Conservation (phyloP, 2,113 vertebrate species). For the Sceloporus tristichus region DNA sequence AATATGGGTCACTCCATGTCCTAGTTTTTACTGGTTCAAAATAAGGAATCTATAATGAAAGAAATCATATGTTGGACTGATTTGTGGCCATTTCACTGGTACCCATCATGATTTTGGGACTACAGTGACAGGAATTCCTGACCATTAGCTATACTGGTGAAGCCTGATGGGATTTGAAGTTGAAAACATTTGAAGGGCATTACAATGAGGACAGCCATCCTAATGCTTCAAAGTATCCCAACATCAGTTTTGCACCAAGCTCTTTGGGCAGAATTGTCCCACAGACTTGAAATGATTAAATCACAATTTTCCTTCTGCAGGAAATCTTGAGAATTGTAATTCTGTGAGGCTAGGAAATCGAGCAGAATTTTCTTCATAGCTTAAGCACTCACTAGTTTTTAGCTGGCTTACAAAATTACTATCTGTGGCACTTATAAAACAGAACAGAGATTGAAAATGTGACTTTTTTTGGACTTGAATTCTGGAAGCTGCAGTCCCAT, state of each 20-base stretch:
- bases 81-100: not conserved
- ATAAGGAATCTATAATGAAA: not conserved
- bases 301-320: not conserved
- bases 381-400: not conserved
- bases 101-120: too few species aligned
- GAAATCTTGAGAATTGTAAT: not conserved
- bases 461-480: not conserved
- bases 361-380: not conserved
- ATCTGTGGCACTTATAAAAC: not conserved
- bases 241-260: not conserved
- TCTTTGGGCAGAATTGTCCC: not conserved
- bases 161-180: not conserved
- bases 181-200: not conserved
- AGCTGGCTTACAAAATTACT: not conserved
- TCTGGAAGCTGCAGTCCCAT: not conserved
- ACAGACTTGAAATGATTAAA: not conserved
- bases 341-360: not conserved
- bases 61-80: not conserved
- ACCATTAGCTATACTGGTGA: not conserved
- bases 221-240: not conserved
- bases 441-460: not conserved
- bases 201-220: not conserved
- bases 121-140: not conserved
- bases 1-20: not conserved
- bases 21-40: not conserved